Percentiles rank a stretch among this genome's conserved stretches.
These are phyloP conservation scores for Tachypleus tridentatus DNA, from an alignment of 1,140 invertebrate species.

Conservation along the genomic window DNA sequence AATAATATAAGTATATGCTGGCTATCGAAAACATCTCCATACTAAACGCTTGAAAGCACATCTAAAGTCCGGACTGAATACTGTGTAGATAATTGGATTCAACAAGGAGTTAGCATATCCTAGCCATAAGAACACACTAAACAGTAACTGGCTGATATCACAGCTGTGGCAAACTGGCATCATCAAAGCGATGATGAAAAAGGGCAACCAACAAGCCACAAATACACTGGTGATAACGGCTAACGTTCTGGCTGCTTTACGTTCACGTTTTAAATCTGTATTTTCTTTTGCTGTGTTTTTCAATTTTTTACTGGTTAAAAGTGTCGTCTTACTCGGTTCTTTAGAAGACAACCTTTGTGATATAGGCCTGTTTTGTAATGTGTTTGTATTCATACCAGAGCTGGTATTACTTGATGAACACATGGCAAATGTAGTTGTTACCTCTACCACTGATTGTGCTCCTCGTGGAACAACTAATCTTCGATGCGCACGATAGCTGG, in stretches of 20 bases:
- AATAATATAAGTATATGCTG: too few species aligned
- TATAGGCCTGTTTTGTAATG: too few species aligned
- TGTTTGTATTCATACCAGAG: too few species aligned
- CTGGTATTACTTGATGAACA: too few species aligned
- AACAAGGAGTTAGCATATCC: conserved; percentile 83
- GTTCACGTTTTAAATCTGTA: conserved; percentile 65
- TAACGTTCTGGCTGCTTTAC: conserved; percentile 42
- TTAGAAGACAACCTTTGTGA: conserved; percentile 17
- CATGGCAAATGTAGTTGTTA: conserved; percentile 8
- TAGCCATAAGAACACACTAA: conserved; percentile 73
- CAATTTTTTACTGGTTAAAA: not conserved
- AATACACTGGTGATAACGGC: conserved; percentile 67
- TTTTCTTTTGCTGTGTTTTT: conserved; percentile 49
- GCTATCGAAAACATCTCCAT: too few species aligned
- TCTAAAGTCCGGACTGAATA: conserved; percentile 32
- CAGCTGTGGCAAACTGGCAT: conserved; percentile 66
- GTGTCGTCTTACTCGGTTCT: conserved; percentile 7
- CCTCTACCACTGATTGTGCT: conserved; percentile 12
- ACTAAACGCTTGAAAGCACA: conserved; percentile 21
- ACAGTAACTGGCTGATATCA: conserved; percentile 56
- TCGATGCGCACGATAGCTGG: conserved; percentile 17
- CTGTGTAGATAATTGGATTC: conserved; percentile 79
- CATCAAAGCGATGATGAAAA: conserved; percentile 80
- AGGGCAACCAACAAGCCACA: conserved; percentile 86
- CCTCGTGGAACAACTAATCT: conserved; percentile 18